A percentile compares a stretch with the other conserved stretches of the same genome.
These are phyloP conservation scores for Clostera curtula DNA, from an alignment of 2,888 invertebrate species.

Conservation along the genomic window DNA sequence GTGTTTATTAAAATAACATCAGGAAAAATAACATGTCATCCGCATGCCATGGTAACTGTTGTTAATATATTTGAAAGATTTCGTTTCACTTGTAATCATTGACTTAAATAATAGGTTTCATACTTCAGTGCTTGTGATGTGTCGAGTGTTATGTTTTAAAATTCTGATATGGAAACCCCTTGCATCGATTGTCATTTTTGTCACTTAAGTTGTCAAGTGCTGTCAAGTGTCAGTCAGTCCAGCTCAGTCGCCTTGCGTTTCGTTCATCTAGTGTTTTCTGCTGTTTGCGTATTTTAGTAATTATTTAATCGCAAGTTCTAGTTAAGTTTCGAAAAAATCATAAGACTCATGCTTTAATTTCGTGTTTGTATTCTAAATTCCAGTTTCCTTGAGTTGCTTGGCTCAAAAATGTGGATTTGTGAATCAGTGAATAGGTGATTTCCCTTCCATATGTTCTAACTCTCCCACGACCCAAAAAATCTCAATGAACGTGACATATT, in stretches of 20 bases:
- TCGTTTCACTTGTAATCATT: no score
- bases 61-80: no score
- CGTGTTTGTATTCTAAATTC: conserved; percentile 23
- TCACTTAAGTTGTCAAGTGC: conserved; percentile 23
- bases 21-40: no score
- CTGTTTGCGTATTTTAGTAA: conserved; percentile 41
- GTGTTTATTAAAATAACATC: no score
- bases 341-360: conserved; percentile 24
- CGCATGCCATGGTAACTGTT: no score
- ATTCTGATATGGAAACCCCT: neutral
- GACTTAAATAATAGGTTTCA: no score
- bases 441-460: conserved; percentile 64
- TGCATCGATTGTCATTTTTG: conserved; percentile 4
- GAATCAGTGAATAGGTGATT: conserved; percentile 60
- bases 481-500: conserved; percentile 27
- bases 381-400: conserved; percentile 29
- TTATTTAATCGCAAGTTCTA: conserved; percentile 31
- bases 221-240: no score
- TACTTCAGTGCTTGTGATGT: no score
- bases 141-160: no score
- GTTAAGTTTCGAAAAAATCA: conserved; percentile 22
- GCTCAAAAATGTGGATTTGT: conserved; percentile 48
- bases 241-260: no score
- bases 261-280: conserved; percentile 34
- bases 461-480: conserved; percentile 35